Base-by-base conservation (phyloP, 92 coral and sea anemone genomes). In the Palythoa grandis region DNA sequence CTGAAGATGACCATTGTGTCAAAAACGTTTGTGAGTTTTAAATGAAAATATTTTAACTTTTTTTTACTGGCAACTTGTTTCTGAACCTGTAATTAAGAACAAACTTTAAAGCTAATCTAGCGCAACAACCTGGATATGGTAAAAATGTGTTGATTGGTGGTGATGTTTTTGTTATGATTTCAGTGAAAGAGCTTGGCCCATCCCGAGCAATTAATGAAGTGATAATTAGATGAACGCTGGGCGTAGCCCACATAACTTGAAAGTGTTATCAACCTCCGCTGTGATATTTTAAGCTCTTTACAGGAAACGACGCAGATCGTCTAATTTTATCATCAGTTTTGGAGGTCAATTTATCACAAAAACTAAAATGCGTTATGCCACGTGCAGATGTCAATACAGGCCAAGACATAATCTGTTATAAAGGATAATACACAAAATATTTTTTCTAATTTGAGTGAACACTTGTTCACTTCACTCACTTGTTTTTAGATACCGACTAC, bases 191-290 rank as follows among this genome's bases (percentile, higher is more conserved):
- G 22, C 22, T 10, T 24, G 58, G 74, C 85, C 85, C 72, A 80
- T 43, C 85, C 85, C 85, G 43, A 65, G 63, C 85, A 80, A 80
- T 80, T 80, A 80, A 80, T 80, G 85, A 80, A 80, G 85, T 80
- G 85, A 24, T 80, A 80, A 80, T 80, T 80, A 80, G 74, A 80
- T 80, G 56, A 80, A 66, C 22, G 16, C 53, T 65, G 85, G 85
- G 85, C n/a, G 85, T 80, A 43, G 84, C 22, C 48, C 22, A 6
- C 48, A 65, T 23, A 52, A 66, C 84, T 22, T 48, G 74, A 65
- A 24, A 65, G 74, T 48, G 63, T 40, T 47, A 80, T 37, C 16
- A 20, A 11, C 61, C 19, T 70, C 53, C 40, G 74, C 73, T 73
- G 53, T 35, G 74, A 67, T 80, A 80, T 80, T 80, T 80, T 47